A percentile compares a stretch with the other conserved stretches of the same genome.
phyloP scores from a whole-genome alignment of 2,797 vertebrate species.

The Loris lydekkerianus region DNA sequence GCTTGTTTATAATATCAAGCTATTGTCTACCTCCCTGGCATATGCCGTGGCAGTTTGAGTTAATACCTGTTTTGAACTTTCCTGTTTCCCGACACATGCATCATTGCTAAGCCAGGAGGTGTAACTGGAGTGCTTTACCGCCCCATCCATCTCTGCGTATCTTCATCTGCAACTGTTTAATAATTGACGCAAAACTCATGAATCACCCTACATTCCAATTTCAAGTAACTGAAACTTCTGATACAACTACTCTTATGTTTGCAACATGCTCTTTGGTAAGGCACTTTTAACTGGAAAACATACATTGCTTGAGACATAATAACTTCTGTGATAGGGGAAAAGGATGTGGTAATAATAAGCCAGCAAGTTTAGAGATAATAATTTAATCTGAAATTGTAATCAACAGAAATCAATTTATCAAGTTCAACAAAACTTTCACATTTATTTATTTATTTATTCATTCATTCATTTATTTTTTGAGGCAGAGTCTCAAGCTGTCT shows the following conservation, averaged over 20 bases:
- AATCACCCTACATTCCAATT: conserved; percentile 69
- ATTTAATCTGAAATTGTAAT: neutral
- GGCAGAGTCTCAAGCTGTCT: too few relatives aligned
- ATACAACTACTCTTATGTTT: neutral
- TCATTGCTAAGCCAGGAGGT: conserved; percentile 60
- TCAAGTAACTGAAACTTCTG: conserved; percentile 47
- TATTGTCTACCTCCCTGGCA: neutral
- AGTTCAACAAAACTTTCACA: neutral
- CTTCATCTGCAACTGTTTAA: conserved; percentile 72
- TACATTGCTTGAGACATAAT: neutral
- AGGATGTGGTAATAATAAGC: neutral
- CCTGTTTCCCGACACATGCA: conserved; percentile 66
- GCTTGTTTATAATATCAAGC: neutral
- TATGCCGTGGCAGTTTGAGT: neutral
- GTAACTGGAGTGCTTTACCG: conserved; percentile 1
- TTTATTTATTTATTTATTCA: conserved; percentile 36
- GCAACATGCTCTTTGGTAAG: neutral
- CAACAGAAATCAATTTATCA: conserved; percentile 3
- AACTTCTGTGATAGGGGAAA: neutral
- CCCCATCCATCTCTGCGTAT: conserved; percentile 57
- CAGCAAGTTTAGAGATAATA: neutral
- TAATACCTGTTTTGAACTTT: conserved; percentile 70
- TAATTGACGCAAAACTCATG: conserved; percentile 75
- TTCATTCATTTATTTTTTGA: too few relatives aligned
- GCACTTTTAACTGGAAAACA: neutral